Evolutionary conservation across 1,140 invertebrate species (phyloP).

Genomic region (Musca vetustissima): DNA sequence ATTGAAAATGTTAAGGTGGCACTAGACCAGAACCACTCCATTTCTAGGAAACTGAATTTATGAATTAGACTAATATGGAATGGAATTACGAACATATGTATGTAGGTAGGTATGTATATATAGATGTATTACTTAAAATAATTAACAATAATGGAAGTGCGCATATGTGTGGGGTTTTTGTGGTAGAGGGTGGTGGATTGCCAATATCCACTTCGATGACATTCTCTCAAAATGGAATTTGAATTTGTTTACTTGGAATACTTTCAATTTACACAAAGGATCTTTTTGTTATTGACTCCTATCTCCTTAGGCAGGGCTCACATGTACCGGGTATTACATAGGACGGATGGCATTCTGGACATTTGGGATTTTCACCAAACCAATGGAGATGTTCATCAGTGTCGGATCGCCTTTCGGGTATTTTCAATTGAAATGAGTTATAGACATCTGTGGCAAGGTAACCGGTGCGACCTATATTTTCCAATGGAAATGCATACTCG

Average conservation of each 20-base stretch:
- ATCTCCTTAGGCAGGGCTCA: slow-evolving; percentile 60
- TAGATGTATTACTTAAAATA: too few relatives aligned
- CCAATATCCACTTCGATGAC: too few relatives aligned
- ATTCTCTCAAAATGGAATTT: too few relatives aligned
- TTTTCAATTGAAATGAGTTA: slow-evolving; percentile 62
- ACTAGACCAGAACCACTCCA: too few relatives aligned
- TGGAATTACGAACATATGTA: too few relatives aligned
- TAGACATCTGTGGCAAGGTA: slow-evolving; percentile 59
- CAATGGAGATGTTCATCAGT: slow-evolving; percentile 46
- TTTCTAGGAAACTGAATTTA: too few relatives aligned
- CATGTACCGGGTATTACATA: slow-evolving; percentile 62
- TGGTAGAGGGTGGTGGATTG: too few relatives aligned
- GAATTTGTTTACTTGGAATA: background rate
- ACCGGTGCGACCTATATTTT: slow-evolving; percentile 59
- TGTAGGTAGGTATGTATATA: too few relatives aligned
- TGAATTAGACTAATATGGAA: too few relatives aligned
- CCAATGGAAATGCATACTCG: slow-evolving; percentile 61
- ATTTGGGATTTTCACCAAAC: slow-evolving; percentile 62
- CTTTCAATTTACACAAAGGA: background rate
- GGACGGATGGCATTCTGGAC: slow-evolving; percentile 64
- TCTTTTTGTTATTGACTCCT: slow-evolving; percentile 20
- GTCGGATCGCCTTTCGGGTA: slow-evolving; percentile 55
- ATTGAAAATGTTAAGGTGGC: too few relatives aligned
- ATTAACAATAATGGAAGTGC: too few relatives aligned
- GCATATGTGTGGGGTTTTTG: too few relatives aligned